Conservation (phyloP, 2,113 vertebrate species). For the Labeo catla region DNA sequence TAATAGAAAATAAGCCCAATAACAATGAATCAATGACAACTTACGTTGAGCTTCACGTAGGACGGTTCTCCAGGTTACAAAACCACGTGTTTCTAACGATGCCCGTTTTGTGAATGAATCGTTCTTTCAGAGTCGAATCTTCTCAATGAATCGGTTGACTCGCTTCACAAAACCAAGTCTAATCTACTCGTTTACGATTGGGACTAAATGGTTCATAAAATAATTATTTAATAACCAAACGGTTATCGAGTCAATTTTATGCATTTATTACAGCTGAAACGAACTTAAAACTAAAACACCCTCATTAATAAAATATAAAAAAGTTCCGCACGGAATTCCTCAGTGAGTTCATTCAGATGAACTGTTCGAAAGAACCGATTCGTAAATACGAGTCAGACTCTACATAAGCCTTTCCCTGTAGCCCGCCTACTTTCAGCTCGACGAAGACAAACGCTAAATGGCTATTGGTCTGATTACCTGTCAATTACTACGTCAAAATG, state of each 20-base stretch:
- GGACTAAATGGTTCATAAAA: background rate
- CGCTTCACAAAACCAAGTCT: background rate
- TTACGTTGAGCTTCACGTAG: conserved; percentile 53
- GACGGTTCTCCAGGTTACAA: conserved; percentile 32
- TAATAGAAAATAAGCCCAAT: background rate
- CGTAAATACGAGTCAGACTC: background rate
- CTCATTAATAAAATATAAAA: background rate
- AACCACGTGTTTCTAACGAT: conserved; percentile 15
- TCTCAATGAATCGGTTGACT: background rate
- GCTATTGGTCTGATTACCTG: conserved; percentile 47
- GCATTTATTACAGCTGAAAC: background rate
- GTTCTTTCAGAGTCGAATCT: conserved; percentile 12
- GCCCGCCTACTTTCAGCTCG: conserved; percentile 40
- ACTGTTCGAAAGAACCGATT: conserved; percentile 16
- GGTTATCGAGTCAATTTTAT: background rate
- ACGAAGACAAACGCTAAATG: rapidly evolving
- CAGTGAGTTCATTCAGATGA: background rate
- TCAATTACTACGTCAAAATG: conserved; percentile 15
- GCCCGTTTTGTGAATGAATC: background rate
- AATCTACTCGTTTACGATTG: background rate
- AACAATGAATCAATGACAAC: conserved; percentile 28
- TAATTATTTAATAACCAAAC: background rate
- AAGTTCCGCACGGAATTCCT: background rate
- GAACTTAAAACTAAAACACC: background rate
- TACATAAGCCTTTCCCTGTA: background rate